These are phyloP conservation scores for Cebus imitator DNA, from an alignment of 2,113 vertebrate species.

Conservation along the genomic window DNA sequence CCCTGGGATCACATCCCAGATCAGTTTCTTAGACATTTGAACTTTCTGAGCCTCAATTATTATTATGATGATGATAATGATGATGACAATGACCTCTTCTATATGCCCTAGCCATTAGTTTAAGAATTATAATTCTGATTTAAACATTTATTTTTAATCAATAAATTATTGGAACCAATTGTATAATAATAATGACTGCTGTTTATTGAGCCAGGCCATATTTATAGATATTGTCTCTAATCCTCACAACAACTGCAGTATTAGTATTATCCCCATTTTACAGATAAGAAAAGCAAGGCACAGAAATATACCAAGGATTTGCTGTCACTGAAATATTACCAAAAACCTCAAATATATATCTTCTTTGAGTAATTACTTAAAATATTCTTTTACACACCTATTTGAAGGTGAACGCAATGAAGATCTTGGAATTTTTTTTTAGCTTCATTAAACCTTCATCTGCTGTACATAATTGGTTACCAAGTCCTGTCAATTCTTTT, in stretches of 20 bases:
- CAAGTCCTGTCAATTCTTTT: neutral
- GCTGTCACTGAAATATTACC: neutral
- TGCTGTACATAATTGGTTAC: neutral
- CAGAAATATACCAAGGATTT: neutral
- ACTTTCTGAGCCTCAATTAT: neutral
- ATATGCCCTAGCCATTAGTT: neutral
- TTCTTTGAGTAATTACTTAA: constrained; percentile 27
- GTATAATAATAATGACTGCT: neutral
- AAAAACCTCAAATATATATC: neutral
- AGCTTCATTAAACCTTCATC: neutral
- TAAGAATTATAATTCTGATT: constrained; percentile 30
- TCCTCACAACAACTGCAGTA: neutral
- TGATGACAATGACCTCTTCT: neutral
- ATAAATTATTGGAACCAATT: neutral
- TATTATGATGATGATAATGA: neutral
- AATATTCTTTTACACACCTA: neutral
- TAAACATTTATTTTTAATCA: neutral
- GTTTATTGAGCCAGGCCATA: neutral
- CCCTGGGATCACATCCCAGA: neutral
- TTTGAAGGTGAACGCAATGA: neutral
- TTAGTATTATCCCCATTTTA: neutral
- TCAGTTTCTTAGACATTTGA: neutral
- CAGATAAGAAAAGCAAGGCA: neutral
- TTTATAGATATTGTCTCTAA: neutral
- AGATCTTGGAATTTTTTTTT: neutral